phyloP scores from a whole-genome alignment of 2,113 vertebrate species.

The Spermophilus dauricus region DNA sequence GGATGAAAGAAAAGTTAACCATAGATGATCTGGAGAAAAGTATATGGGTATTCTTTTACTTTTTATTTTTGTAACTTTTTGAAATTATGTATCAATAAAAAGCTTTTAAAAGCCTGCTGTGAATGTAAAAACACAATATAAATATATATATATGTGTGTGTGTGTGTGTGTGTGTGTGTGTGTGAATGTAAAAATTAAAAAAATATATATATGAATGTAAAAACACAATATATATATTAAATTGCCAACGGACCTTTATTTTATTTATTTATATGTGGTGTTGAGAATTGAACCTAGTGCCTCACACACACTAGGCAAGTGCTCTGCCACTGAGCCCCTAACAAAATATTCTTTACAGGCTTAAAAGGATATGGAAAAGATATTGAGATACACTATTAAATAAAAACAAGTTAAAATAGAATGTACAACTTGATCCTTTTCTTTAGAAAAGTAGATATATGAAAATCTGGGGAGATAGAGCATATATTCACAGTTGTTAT shows the following conservation, averaged over 20 bases:
- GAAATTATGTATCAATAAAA: slow-evolving; percentile 6
- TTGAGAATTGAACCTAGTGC: too few relatives aligned
- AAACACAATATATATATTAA: background rate
- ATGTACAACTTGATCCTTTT: background rate
- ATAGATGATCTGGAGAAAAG: background rate
- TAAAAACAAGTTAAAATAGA: background rate
- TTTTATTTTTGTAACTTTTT: slow-evolving; percentile 10
- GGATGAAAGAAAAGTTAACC: background rate
- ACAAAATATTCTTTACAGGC: background rate
- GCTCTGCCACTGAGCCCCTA: background rate
- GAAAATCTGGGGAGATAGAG: background rate
- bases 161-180: too few relatives aligned
- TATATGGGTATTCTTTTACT: background rate
- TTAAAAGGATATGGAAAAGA: background rate
- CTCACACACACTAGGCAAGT: too few relatives aligned
- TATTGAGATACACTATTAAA: background rate
- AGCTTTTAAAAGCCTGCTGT: background rate
- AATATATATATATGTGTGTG: too few relatives aligned
- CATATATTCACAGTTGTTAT: background rate
- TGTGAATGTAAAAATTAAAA: background rate
- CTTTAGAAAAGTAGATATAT: background rate
- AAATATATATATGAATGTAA: background rate
- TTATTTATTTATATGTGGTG: too few relatives aligned
- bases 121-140: background rate
- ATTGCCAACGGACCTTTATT: too few relatives aligned